Evolutionary conservation across 2,113 vertebrate genomes (phyloP).

Genomic region (Callionymus lyra): DNA sequence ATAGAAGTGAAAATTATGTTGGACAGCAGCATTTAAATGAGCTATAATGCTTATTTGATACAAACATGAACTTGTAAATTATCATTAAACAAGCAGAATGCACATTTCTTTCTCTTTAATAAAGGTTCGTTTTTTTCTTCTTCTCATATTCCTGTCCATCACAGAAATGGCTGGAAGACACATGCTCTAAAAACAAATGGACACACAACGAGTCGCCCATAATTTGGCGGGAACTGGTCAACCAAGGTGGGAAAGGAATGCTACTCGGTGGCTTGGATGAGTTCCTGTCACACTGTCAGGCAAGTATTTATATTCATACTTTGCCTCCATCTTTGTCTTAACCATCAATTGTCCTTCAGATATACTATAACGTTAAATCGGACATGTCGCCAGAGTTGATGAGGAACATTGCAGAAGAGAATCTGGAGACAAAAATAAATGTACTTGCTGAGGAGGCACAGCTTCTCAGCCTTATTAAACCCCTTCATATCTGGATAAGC

Average conservation of each 20-base stretch:
- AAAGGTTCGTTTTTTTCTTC: too few species aligned
- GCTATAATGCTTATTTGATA: too few species aligned
- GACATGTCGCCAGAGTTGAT: constrained; percentile 68
- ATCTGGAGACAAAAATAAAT: constrained; percentile 53
- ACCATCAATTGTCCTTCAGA: constrained; percentile 44
- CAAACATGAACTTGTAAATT: too few species aligned
- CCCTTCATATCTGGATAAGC: constrained; percentile 82
- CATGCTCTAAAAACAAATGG: constrained; percentile 78
- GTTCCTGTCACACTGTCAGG: constrained; percentile 84
- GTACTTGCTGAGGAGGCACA: constrained; percentile 64
- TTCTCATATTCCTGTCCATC: background rate
- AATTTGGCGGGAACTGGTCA: constrained; percentile 86
- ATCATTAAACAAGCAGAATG: too few species aligned
- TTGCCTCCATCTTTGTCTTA: background rate
- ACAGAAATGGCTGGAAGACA: constrained; percentile 76
- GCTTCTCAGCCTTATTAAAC: constrained; percentile 40
- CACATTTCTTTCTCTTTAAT: too few species aligned
- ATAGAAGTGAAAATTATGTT: too few species aligned
- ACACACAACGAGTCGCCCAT: constrained; percentile 74
- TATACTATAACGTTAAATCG: constrained; percentile 75
- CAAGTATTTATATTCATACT: constrained; percentile 19
- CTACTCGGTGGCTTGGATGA: constrained; percentile 82
- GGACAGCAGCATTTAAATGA: too few species aligned
- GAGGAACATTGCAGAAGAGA: constrained; percentile 74
- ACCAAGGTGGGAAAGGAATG: constrained; percentile 78